A percentile compares a stretch with the other conserved stretches of the same genome.
Evolutionary conservation across 2,888 invertebrate genomes (phyloP).

Genomic region (Pandemis cinnamomeana): DNA sequence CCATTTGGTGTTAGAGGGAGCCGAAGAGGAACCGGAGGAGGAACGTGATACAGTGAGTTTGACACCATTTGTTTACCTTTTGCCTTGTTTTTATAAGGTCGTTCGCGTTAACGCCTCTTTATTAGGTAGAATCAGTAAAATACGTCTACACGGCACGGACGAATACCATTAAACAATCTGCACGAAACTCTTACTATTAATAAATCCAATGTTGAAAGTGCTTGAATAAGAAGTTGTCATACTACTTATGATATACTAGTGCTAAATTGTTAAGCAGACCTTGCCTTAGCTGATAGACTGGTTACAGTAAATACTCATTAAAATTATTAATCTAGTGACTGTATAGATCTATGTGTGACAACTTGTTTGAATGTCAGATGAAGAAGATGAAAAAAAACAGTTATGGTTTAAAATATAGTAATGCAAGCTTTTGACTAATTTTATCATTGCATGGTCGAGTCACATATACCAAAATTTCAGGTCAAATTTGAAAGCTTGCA

Average conservation of each 20-base stretch:
- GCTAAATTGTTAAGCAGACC: not conserved
- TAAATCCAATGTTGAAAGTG: not conserved
- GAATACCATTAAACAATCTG: not conserved
- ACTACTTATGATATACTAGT: not conserved
- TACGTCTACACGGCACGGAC: not conserved
- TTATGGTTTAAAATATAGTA: too few species aligned
- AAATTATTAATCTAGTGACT: not conserved
- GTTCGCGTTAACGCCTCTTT: constrained; percentile 35
- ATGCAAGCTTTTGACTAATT: too few species aligned
- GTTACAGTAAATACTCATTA: constrained; percentile 13
- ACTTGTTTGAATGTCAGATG: not conserved
- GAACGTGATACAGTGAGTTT: constrained; percentile 63
- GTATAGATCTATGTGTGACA: not conserved
- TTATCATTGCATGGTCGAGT: too few species aligned
- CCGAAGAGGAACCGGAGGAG: constrained; percentile 52
- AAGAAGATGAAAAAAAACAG: too few species aligned
- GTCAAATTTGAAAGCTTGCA: too few species aligned
- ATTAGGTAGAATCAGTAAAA: not conserved
- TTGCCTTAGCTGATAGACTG: constrained; percentile 11
- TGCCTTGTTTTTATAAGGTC: constrained; percentile 9
- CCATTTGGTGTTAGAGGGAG: constrained; percentile 63
- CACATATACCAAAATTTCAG: too few species aligned
- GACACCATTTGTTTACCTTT: constrained; percentile 45
- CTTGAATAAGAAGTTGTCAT: not conserved
- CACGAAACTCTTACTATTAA: not conserved